phyloP scores from a whole-genome alignment of 2,797 vertebrate genomes.

The Poecilia picta region DNA sequence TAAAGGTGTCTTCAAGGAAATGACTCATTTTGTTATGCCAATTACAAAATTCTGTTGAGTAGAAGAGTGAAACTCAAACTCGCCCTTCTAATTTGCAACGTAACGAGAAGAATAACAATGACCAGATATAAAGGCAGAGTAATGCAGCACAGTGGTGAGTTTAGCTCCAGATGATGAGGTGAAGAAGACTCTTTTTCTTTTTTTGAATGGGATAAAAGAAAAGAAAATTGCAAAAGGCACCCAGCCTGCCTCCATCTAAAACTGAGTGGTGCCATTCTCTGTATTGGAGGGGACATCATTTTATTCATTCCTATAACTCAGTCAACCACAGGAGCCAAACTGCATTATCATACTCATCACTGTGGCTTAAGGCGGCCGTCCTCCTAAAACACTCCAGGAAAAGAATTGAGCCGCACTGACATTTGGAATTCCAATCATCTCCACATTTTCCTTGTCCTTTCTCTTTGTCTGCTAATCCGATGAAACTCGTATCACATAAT shows the following conservation, averaged over 20 bases:
- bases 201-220: background rate
- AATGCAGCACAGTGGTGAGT: background rate
- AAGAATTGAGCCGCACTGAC: conserved; percentile 2
- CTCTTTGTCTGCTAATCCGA: conserved; percentile 26
- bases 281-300: conserved; percentile 35
- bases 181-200: background rate
- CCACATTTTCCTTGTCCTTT: conserved; percentile 2
- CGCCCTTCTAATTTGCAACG: background rate
- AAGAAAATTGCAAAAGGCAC: background rate
- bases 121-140: background rate
- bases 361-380: conserved; percentile 9
- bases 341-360: conserved; percentile 14
- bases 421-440: background rate
- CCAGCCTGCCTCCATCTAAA: background rate
- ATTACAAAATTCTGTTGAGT: background rate
- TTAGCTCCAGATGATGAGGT: background rate
- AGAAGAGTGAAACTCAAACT: background rate
- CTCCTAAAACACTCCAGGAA: conserved; percentile 38
- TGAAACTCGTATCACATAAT: conserved; percentile 20
- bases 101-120: background rate
- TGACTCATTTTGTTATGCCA: background rate
- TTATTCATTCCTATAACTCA: conserved; percentile 31
- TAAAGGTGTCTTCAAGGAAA: background rate
- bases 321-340: conserved; percentile 23
- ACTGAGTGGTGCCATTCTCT: conserved; percentile 7